Conservation (phyloP, 1,140 invertebrate genomes). For the Drosophila varians region DNA sequence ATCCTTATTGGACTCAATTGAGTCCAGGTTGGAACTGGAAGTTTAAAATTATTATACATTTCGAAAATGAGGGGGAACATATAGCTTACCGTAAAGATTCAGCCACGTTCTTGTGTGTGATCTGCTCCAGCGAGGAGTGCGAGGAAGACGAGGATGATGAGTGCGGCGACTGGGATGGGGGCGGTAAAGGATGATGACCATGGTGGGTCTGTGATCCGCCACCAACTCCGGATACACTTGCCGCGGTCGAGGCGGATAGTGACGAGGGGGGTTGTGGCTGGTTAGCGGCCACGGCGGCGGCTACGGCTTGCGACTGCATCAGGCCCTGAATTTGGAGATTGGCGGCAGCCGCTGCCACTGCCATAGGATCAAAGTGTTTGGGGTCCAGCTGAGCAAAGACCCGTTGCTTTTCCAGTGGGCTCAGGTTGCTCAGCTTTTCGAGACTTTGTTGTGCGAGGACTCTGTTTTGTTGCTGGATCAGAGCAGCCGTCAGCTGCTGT, state of each 20-base stretch:
- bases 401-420: constrained; percentile 85
- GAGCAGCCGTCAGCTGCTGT: constrained; percentile 84
- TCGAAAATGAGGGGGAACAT: background rate
- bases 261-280: constrained; percentile 43
- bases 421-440: constrained; percentile 85
- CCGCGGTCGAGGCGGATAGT: constrained; percentile 12
- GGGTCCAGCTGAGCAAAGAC: constrained; percentile 84
- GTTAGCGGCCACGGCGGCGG: constrained; percentile 69
- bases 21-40: constrained; percentile 74
- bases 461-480: constrained; percentile 86
- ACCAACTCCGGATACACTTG: constrained; percentile 15
- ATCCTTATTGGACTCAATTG: constrained; percentile 86
- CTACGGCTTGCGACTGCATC: constrained; percentile 75
- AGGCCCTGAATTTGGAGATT: constrained; percentile 78
- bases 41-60: background rate
- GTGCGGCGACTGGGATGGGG: constrained; percentile 78
- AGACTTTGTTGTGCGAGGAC: constrained; percentile 85
- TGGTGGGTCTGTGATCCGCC: constrained; percentile 44
- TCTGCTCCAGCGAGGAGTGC: constrained; percentile 71
- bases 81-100: constrained; percentile 73
- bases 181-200: constrained; percentile 65
- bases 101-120: constrained; percentile 67
- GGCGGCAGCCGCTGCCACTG: constrained; percentile 76
- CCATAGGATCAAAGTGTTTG: constrained; percentile 82
- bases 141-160: constrained; percentile 79